Conservation (phyloP, 2,797 vertebrate genomes). For the Crypturellus tataupa region DNA sequence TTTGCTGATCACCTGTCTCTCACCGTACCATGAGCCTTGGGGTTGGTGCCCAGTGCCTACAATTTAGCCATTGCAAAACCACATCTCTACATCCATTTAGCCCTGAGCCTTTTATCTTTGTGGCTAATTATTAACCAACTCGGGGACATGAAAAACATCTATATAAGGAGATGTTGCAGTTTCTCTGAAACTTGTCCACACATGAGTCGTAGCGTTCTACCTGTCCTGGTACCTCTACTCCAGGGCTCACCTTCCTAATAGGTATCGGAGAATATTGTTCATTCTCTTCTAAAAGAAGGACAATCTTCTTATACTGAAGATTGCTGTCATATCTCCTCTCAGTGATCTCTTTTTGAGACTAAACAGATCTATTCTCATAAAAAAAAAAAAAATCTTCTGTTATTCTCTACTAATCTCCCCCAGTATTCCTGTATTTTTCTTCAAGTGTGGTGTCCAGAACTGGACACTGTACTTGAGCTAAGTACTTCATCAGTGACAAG, state of each 20-base stretch:
- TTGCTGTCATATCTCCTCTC: background rate
- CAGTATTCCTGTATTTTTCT: background rate
- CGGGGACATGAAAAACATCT: slow-evolving; percentile 61
- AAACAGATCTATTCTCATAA: background rate
- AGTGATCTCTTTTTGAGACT: background rate
- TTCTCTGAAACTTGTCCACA: slow-evolving; percentile 47
- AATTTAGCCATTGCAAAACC: slow-evolving; percentile 67
- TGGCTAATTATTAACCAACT: slow-evolving; percentile 65
- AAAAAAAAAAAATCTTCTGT: background rate
- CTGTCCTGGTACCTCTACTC: background rate
- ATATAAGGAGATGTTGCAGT: slow-evolving; percentile 61
- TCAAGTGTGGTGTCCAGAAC: background rate
- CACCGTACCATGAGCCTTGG: slow-evolving; percentile 45
- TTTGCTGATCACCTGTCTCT: background rate
- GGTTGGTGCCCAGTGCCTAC: slow-evolving; percentile 63
- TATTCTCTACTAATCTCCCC: background rate
- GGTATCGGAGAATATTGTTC: background rate
- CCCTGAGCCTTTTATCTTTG: slow-evolving; percentile 66
- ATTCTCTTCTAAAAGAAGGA: background rate
- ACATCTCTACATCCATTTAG: slow-evolving; percentile 61
- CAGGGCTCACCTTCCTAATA: background rate
- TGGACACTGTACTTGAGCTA: background rate
- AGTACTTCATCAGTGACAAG: slow-evolving; percentile 12
- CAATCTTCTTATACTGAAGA: background rate
- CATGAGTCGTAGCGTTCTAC: background rate